phyloP scores from a whole-genome alignment of 2,888 invertebrate genomes.

The Lucinisca nassula region DNA sequence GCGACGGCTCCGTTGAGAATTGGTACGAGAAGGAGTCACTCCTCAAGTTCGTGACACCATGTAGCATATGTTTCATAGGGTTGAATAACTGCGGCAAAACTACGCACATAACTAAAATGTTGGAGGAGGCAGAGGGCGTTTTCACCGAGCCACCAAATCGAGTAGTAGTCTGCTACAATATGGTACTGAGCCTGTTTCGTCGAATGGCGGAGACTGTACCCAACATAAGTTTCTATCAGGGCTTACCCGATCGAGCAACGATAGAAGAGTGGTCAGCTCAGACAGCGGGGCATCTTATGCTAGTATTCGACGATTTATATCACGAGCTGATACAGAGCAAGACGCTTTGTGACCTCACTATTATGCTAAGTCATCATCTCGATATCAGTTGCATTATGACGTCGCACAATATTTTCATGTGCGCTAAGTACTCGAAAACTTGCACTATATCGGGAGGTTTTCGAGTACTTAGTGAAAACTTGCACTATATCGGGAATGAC shows the following conservation, averaged over 20 bases:
- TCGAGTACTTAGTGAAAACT: constrained; percentile 4
- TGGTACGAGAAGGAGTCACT: constrained; percentile 20
- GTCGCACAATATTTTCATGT: constrained; percentile 27
- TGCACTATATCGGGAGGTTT: too few species aligned
- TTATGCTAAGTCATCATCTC: constrained; percentile 6
- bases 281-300: background rate
- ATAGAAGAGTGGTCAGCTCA: constrained; percentile 5
- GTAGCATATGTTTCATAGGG: background rate
- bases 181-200: background rate
- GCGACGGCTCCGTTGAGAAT: background rate
- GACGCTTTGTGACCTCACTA: background rate
- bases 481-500: too few species aligned
- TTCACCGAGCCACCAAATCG: background rate
- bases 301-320: constrained; percentile 12
- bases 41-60: background rate
- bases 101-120: background rate
- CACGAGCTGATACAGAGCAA: constrained; percentile 8
- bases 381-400: background rate
- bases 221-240: background rate
- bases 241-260: background rate
- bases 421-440: constrained; percentile 24
- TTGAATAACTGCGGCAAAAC: constrained; percentile 7
- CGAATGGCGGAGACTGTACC: background rate
- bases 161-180: background rate
- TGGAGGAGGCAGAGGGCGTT: background rate